Percentiles rank a stretch among this genome's conserved stretches.
Conservation (phyloP, 2,888 invertebrate genomes). For the Anorthoa munda region DNA sequence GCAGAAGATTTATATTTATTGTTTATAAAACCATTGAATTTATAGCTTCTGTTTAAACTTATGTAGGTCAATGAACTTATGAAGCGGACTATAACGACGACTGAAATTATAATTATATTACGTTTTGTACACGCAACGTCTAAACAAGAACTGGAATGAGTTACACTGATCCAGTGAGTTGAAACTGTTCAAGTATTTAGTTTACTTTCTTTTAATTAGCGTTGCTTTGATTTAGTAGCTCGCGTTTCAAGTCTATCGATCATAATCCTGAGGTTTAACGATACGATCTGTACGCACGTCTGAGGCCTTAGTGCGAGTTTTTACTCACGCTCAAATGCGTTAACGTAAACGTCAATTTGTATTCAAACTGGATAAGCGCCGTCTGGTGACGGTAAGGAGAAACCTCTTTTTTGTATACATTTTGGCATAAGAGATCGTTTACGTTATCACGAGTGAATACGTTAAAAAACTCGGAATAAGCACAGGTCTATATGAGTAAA, state of each 20-base stretch:
- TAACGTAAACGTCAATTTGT: no score
- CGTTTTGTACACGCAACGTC: slow-evolving; percentile 53
- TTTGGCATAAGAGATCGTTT: no score
- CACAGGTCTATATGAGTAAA: background rate
- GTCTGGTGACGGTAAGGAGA: no score
- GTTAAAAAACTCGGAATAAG: no score
- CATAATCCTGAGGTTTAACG: slow-evolving; percentile 1
- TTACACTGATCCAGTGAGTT: slow-evolving; percentile 47
- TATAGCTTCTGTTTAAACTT: slow-evolving; percentile 51
- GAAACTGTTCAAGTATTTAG: slow-evolving; percentile 38
- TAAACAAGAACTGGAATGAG: slow-evolving; percentile 42
- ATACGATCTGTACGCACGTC: slow-evolving; percentile 31
- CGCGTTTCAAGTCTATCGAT: slow-evolving; percentile 28
- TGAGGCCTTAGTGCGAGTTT: no score
- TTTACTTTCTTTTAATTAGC: slow-evolving; percentile 51
- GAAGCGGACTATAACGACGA: slow-evolving; percentile 23
- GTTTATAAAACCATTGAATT: slow-evolving; percentile 57
- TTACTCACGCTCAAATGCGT: no score
- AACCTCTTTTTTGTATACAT: no score
- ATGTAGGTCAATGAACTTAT: slow-evolving; percentile 67
- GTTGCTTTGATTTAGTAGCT: slow-evolving; percentile 22
- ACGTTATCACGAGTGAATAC: no score
- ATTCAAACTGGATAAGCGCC: no score
- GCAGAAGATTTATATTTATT: slow-evolving; percentile 63
- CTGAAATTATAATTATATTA: slow-evolving; percentile 57